phyloP scores from a whole-genome alignment of 1,140 invertebrate genomes.

The Drosophila simulans region DNA sequence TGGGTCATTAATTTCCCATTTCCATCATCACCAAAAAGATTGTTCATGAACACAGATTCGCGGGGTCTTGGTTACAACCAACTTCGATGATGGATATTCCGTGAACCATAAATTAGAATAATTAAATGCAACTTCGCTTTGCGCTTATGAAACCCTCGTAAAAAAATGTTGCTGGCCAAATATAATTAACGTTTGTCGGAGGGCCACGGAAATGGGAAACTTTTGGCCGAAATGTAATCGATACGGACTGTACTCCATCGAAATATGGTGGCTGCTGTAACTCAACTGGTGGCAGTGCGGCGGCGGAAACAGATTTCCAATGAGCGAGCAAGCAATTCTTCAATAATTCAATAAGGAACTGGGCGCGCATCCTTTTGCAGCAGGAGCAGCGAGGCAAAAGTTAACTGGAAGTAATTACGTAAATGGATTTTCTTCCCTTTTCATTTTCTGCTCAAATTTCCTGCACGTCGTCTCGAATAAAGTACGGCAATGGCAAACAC shows the following conservation, averaged over 20 bases:
- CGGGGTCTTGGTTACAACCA: background rate
- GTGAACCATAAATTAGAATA: constrained; percentile 36
- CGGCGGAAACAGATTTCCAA: constrained; percentile 65
- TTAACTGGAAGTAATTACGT: constrained; percentile 81
- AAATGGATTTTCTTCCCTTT: constrained; percentile 69
- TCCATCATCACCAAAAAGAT: constrained; percentile 2
- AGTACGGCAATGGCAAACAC: constrained; percentile 48
- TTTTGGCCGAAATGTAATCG: constrained; percentile 43
- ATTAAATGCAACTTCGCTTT: constrained; percentile 30
- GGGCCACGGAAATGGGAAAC: constrained; percentile 36
- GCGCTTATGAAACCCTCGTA: background rate
- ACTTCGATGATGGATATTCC: constrained; percentile 11
- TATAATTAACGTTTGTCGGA: constrained; percentile 35
- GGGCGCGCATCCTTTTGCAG: constrained; percentile 25
- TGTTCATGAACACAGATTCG: constrained; percentile 8
- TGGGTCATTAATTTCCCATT: constrained; percentile 29
- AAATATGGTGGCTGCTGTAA: constrained; percentile 38
- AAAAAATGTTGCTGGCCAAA: constrained; percentile 22
- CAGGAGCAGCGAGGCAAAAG: constrained; percentile 49
- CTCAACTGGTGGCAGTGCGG: constrained; percentile 28
- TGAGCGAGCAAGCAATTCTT: constrained; percentile 69
- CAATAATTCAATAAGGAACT: constrained; percentile 72
- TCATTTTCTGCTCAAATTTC: constrained; percentile 72
- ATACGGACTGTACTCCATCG: constrained; percentile 34
- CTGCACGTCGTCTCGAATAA: constrained; percentile 67